A percentile compares a stretch with the other conserved stretches of the same genome.
These are phyloP conservation scores for Syngnathus floridae DNA, from an alignment of 2,113 vertebrate species.

Conservation along the genomic window DNA sequence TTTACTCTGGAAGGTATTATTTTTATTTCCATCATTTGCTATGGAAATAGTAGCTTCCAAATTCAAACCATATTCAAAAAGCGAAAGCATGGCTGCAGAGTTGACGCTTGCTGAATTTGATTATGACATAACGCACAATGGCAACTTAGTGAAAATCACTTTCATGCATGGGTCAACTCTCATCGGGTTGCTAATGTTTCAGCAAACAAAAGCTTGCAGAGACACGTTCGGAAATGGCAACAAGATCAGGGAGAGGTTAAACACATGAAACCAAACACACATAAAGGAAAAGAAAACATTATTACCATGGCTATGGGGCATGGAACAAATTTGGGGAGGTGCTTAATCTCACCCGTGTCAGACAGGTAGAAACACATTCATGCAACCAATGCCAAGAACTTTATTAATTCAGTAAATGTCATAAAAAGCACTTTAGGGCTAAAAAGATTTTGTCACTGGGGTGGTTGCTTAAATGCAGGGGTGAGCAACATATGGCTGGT, in stretches of 20 bases:
- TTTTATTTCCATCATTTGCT: neutral
- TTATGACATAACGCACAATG: neutral
- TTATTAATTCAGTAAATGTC: neutral
- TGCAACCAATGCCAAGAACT: neutral
- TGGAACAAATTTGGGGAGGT: slow-evolving; percentile 8
- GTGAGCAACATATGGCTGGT: neutral
- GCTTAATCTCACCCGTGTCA: neutral
- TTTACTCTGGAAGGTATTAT: neutral
- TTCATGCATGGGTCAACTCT: neutral
- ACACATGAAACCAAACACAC: slow-evolving; percentile 17
- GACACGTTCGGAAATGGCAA: slow-evolving; percentile 24
- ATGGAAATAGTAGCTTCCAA: neutral
- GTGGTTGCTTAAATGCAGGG: neutral
- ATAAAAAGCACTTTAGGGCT: neutral
- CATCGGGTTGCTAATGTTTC: slow-evolving; percentile 22
- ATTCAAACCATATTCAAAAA: neutral
- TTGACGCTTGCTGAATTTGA: slow-evolving; percentile 4
- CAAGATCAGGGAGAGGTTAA: slow-evolving; percentile 15
- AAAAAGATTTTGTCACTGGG: neutral
- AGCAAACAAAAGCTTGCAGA: slow-evolving; percentile 30
- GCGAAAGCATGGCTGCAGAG: neutral
- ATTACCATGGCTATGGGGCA: neutral
- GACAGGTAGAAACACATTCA: slow-evolving; percentile 2
- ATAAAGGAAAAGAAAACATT: slow-evolving; percentile 20
- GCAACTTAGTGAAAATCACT: slow-evolving; percentile 9